Conservation (phyloP, 2,797 vertebrate genomes). For the Cygnus olor region DNA sequence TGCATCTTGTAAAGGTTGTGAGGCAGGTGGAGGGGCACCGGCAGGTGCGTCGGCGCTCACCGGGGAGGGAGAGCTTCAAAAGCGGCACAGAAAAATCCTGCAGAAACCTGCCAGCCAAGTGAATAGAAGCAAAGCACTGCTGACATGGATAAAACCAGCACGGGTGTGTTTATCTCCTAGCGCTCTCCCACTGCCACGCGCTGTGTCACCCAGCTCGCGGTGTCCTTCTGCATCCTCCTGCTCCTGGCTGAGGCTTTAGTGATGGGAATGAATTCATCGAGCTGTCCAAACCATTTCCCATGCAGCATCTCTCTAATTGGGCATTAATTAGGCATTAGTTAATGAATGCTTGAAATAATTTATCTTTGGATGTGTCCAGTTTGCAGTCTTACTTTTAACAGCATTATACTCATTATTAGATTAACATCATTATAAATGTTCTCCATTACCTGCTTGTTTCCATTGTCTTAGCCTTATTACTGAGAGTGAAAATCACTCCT, state of each 20-base stretch:
- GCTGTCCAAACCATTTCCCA: conserved; percentile 77
- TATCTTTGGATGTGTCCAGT: conserved; percentile 81
- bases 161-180: conserved; percentile 13
- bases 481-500: conserved; percentile 71
- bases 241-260: conserved; percentile 34
- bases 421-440: conserved; percentile 78
- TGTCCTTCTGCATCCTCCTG: conserved; percentile 24
- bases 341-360: conserved; percentile 85
- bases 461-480: conserved; percentile 74
- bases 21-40: conserved; percentile 39
- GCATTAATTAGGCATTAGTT: conserved; percentile 86
- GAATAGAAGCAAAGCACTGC: conserved; percentile 14
- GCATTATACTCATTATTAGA: conserved; percentile 74
- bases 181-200: background rate
- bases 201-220: background rate
- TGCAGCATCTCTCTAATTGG: conserved; percentile 81
- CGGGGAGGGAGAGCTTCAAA: conserved; percentile 41
- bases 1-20: conserved; percentile 14
- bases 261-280: conserved; percentile 56
- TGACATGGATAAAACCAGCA: background rate
- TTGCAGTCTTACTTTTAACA: conserved; percentile 76
- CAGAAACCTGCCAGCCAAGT: background rate
- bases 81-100: background rate
- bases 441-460: conserved; percentile 79
- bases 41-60: background rate